Percentiles rank a stretch among this genome's conserved stretches.
phyloP scores from a whole-genome alignment of 23 tunicate genomes.

The Corella eumyota region DNA sequence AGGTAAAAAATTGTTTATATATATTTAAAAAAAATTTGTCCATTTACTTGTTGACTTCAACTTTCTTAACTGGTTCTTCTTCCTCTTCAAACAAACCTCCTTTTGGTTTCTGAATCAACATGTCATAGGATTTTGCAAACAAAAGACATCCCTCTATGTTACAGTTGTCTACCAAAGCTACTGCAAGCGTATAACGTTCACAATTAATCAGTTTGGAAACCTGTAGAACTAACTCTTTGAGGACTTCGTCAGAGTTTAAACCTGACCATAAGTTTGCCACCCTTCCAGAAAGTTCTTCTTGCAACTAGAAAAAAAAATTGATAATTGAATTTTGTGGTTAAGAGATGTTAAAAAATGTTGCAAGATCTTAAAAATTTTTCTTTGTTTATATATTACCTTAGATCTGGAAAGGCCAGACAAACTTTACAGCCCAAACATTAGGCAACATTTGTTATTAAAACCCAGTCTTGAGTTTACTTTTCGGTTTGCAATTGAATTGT shows the following conservation, averaged over 20 bases:
- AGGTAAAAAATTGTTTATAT: too few relatives aligned
- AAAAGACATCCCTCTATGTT: conserved; percentile 74
- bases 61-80: conserved; percentile 23
- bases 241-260: conserved; percentile 40
- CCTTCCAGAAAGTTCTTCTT: conserved; percentile 36
- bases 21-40: not conserved
- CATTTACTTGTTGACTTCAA: conserved; percentile 59
- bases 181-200: conserved; percentile 75
- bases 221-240: conserved; percentile 53
- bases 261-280: conserved; percentile 62
- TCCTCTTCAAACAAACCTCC: conserved; percentile 34
- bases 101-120: conserved; percentile 54
- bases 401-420: too few relatives aligned
- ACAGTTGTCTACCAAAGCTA: conserved; percentile 84
- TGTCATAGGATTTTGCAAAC: conserved; percentile 81
- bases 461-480: too few relatives aligned
- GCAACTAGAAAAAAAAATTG: conserved; percentile 42
- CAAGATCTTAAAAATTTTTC: too few relatives aligned
- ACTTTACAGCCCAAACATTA: too few relatives aligned
- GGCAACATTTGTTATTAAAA: too few relatives aligned
- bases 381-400: too few relatives aligned
- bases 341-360: too few relatives aligned
- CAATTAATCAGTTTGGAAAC: conserved; percentile 50
- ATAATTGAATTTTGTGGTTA: not conserved
- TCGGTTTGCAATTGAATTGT: too few relatives aligned